Conservation (phyloP, 2,888 invertebrate genomes). For the Gymnoscelis rufifasciata region DNA sequence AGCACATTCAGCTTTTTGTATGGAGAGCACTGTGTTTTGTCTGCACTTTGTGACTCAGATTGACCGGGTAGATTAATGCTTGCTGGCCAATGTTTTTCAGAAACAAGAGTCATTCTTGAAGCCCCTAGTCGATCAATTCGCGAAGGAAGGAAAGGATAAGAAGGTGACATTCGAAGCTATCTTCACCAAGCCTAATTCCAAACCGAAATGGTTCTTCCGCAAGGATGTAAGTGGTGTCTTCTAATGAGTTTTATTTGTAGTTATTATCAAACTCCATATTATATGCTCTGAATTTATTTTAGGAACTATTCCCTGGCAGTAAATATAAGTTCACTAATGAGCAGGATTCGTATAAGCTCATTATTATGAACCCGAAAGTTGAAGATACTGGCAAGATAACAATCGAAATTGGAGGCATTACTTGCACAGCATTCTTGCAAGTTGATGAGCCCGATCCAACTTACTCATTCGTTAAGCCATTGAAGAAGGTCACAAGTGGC, state of each 20-base stretch:
- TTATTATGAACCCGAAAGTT: constrained; percentile 93
- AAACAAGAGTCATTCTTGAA: constrained; percentile 96
- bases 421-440: constrained; percentile 93
- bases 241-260: no score
- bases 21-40: constrained; percentile 69
- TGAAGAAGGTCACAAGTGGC: constrained; percentile 93
- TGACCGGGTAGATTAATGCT: constrained; percentile 44
- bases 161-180: constrained; percentile 95
- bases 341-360: constrained; percentile 92
- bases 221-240: constrained; percentile 95
- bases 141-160: constrained; percentile 97
- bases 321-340: constrained; percentile 98
- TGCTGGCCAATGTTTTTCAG: constrained; percentile 74
- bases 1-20: constrained; percentile 68
- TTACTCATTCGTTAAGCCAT: constrained; percentile 93
- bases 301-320: constrained; percentile 97
- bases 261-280: neutral
- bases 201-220: constrained; percentile 94
- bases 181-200: constrained; percentile 97
- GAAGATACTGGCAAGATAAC: constrained; percentile 99
- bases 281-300: constrained; percentile 13
- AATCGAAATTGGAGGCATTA: constrained; percentile 94
- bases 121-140: constrained; percentile 95
- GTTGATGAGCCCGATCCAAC: constrained; percentile 98
- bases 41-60: constrained; percentile 41